Conservation (phyloP, 1,140 invertebrate genomes). For the Drosophila fuyamai region DNA sequence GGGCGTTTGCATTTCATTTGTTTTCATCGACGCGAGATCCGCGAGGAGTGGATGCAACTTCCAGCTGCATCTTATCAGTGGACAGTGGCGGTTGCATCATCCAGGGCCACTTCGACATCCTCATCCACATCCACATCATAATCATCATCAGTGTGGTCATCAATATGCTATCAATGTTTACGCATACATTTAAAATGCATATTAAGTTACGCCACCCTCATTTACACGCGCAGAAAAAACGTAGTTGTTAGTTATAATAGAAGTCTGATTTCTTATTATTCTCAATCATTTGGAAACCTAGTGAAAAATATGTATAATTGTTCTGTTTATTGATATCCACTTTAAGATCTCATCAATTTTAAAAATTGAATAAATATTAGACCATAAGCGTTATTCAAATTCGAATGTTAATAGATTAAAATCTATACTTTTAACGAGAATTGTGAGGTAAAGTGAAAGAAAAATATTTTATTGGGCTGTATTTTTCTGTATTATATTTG, state of each 20-base stretch:
- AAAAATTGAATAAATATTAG: no score
- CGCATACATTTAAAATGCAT: constrained; percentile 76
- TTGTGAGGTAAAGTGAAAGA: no score
- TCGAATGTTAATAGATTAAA: no score
- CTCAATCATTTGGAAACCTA: no score
- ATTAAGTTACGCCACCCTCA: constrained; percentile 60
- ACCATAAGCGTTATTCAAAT: no score
- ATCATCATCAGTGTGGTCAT: constrained; percentile 46
- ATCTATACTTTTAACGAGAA: no score
- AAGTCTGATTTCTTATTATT: background rate
- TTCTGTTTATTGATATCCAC: no score
- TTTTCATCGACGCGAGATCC: constrained; percentile 58
- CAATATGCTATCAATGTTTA: constrained; percentile 82
- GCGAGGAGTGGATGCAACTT: constrained; percentile 11
- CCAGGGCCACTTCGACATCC: constrained; percentile 10
- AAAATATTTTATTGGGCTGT: background rate
- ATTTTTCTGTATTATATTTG: background rate
- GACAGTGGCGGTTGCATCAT: constrained; percentile 70
- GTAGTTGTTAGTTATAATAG: background rate
- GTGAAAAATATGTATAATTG: no score
- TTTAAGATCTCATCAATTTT: no score
- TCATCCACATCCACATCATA: constrained; percentile 8
- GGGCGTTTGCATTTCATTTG: constrained; percentile 79
- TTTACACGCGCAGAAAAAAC: constrained; percentile 9
- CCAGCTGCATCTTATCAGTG: constrained; percentile 70